Conservation (phyloP, 1,140 invertebrate species). For the Schlechtendalia chinensis region DNA sequence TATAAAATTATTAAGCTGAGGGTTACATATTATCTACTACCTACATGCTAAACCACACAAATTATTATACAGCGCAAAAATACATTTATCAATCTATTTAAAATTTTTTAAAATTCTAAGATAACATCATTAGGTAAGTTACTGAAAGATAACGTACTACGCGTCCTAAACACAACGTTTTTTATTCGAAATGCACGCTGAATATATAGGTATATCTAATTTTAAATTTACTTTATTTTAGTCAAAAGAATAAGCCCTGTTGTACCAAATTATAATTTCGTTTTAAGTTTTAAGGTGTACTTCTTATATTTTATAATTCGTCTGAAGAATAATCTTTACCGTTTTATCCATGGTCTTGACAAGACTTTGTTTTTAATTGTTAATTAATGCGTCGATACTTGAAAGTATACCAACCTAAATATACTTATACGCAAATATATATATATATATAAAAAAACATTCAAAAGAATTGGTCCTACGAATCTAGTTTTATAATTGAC, state of each 20-base stretch:
- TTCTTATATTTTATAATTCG: not conserved
- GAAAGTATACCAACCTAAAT: no score
- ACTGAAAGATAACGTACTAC: not conserved
- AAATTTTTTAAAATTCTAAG: conserved; percentile 13
- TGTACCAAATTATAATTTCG: not conserved
- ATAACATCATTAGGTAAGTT: conserved; percentile 22
- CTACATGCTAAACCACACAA: not conserved
- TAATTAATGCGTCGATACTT: no score
- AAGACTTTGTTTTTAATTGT: no score
- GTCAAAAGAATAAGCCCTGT: not conserved
- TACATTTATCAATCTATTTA: conserved; percentile 9
- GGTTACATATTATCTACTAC: conserved; percentile 22
- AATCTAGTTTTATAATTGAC: no score
- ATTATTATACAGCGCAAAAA: not conserved
- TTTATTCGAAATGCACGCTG: not conserved
- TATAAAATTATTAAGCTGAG: conserved; percentile 5
- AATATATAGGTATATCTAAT: not conserved
- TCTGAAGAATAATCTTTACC: not conserved
- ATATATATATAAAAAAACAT: no score
- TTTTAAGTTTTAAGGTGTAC: not conserved
- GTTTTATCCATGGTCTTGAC: no score
- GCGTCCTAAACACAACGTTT: not conserved
- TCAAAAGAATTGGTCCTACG: no score
- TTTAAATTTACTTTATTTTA: not conserved
- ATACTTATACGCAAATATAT: no score